A percentile compares a stretch with the other conserved stretches of the same genome.
phyloP scores from a whole-genome alignment of 2,113 vertebrate species.

The Laticauda laticaudata region DNA sequence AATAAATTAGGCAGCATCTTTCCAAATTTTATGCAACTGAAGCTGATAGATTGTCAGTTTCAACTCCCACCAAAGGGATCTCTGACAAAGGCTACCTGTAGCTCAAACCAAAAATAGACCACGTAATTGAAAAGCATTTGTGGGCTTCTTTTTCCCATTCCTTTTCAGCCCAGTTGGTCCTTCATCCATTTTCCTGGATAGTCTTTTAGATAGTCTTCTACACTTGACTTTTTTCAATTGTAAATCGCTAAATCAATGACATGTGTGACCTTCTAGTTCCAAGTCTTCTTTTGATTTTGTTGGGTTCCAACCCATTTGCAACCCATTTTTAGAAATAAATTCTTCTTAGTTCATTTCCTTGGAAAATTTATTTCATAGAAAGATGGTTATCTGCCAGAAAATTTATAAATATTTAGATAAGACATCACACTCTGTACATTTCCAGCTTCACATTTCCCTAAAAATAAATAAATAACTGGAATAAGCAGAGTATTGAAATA shows the following conservation, averaged over 20 bases:
- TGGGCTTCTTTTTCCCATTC: neutral
- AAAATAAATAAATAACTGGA: neutral
- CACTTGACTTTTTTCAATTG: neutral
- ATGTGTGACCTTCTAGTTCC: neutral
- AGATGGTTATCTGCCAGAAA: neutral
- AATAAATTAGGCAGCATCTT: neutral
- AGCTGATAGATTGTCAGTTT: neutral
- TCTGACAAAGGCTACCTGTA: neutral
- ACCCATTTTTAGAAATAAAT: neutral
- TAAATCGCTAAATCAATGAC: neutral
- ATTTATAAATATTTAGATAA: neutral
- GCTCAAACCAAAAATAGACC: neutral
- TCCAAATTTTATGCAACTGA: neutral
- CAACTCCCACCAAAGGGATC: neutral
- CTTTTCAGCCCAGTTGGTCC: neutral
- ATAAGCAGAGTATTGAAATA: neutral
- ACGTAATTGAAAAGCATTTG: neutral
- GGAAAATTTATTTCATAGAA: neutral
- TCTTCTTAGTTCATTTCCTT: neutral
- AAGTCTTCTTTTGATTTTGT: neutral
- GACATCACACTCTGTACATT: neutral
- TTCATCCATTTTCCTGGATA: neutral
- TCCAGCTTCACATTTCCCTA: neutral
- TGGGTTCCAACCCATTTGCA: neutral
- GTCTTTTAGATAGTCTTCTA: neutral